Conservation (phyloP, 2,113 vertebrate genomes). For the Odontophorus gujanensis region DNA sequence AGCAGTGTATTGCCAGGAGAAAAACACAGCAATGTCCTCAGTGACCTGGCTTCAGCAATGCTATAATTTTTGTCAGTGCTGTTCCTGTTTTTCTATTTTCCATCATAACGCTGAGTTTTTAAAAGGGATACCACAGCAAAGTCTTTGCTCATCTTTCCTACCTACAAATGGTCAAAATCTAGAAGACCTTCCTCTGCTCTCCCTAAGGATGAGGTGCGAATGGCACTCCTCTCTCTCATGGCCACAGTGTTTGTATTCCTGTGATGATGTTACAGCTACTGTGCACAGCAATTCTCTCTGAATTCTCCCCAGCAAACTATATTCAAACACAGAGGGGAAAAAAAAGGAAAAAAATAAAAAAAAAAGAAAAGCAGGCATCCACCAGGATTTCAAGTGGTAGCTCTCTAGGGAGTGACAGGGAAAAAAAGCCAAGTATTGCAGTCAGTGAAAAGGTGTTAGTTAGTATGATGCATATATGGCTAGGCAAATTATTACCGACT, state of each 20-base stretch:
- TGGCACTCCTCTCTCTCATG: neutral
- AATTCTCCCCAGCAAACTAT: neutral
- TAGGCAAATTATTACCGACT: neutral
- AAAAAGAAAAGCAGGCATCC: neutral
- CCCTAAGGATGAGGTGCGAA: neutral
- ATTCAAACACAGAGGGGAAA: neutral
- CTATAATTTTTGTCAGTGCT: neutral
- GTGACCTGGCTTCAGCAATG: rapidly evolving
- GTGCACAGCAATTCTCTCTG: neutral
- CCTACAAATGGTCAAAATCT: neutral
- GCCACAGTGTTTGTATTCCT: neutral
- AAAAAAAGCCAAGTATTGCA: neutral
- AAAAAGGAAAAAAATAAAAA: neutral
- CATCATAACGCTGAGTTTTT: neutral
- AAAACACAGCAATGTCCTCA: neutral
- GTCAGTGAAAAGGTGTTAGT: neutral
- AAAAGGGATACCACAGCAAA: neutral
- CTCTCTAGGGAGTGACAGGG: neutral
- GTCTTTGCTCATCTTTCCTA: neutral
- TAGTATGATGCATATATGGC: neutral
- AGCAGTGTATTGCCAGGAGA: neutral
- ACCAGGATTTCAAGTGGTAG: neutral
- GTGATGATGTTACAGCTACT: neutral
- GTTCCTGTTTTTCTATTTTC: rapidly evolving
- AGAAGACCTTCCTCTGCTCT: neutral